Conservation (phyloP, 2,888 invertebrate genomes). For the Lagria hirta region DNA sequence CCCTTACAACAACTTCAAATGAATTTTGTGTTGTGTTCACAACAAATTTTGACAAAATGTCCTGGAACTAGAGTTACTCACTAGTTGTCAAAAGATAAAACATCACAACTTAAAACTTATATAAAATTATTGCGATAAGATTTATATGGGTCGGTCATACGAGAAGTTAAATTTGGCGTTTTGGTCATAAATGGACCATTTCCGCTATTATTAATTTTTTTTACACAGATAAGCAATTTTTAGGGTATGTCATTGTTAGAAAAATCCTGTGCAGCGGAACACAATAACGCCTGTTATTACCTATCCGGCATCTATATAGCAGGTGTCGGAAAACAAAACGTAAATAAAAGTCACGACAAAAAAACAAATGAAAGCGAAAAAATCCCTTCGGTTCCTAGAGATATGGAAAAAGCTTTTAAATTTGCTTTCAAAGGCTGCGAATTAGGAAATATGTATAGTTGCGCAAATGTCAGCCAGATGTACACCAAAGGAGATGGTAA, state of each 20-base stretch:
- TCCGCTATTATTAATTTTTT: slow-evolving; percentile 9
- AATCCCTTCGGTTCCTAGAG: slow-evolving; percentile 57
- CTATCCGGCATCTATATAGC: slow-evolving; percentile 77
- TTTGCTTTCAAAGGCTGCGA: slow-evolving; percentile 81
- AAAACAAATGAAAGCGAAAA: slow-evolving; percentile 6
- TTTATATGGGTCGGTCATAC: too few species aligned
- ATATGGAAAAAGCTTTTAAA: slow-evolving; percentile 77
- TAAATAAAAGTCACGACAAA: slow-evolving; percentile 41
- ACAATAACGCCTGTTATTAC: slow-evolving; percentile 67
- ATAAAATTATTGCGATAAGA: too few species aligned
- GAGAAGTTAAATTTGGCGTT: too few species aligned
- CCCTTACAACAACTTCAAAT: too few species aligned
- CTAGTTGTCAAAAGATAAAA: too few species aligned
- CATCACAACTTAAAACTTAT: too few species aligned
- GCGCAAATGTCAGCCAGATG: slow-evolving; percentile 89
- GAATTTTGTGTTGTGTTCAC: too few species aligned
- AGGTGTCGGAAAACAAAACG: slow-evolving; percentile 60
- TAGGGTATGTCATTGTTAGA: slow-evolving; percentile 57
- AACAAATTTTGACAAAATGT: slow-evolving; percentile 5
- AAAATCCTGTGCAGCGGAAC: slow-evolving; percentile 55
- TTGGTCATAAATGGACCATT: background rate
- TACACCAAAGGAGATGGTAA: slow-evolving; percentile 81
- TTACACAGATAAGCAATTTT: too few species aligned
- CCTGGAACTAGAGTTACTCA: too few species aligned
- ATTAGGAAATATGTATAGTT: slow-evolving; percentile 80